These are phyloP conservation scores for Monodelphis domestica DNA, from an alignment of 2,797 vertebrate genomes.

Conservation along the genomic window DNA sequence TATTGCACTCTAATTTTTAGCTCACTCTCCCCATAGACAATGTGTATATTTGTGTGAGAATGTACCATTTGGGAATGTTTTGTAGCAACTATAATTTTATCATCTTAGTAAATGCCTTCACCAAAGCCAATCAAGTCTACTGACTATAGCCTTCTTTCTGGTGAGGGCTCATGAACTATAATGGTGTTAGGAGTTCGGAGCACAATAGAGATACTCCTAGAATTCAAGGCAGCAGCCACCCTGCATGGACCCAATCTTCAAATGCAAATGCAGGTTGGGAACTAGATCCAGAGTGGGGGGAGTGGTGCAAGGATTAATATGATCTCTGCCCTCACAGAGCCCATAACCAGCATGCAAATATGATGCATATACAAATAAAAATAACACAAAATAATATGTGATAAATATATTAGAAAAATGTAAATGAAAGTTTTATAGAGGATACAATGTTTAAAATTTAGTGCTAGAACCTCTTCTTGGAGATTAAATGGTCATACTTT, in stretches of 20 bases:
- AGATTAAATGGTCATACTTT: neutral
- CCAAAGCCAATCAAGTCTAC: neutral
- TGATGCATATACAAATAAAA: neutral
- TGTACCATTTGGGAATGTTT: neutral
- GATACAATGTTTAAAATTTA: neutral
- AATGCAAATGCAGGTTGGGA: neutral
- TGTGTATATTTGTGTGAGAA: neutral
- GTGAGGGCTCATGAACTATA: neutral
- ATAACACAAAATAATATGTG: neutral
- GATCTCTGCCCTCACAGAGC: neutral
- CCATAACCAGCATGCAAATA: neutral
- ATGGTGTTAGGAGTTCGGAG: neutral
- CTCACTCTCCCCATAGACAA: neutral
- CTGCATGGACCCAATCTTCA: neutral
- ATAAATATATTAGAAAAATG: neutral
- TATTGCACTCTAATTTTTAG: neutral
- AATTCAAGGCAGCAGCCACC: neutral
- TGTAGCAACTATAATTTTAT: neutral
- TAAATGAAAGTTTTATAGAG: neutral
- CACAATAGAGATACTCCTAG: neutral
- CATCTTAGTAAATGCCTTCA: neutral
- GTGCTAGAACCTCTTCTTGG: neutral
- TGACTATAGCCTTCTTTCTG: neutral
- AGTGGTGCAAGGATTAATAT: neutral
- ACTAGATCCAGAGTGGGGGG: neutral